Evolutionary conservation across 2,888 invertebrate genomes (phyloP), one percentile per base, ranked within the genome.

Genomic region (Imbricaverruca yamaguchii): DNA sequence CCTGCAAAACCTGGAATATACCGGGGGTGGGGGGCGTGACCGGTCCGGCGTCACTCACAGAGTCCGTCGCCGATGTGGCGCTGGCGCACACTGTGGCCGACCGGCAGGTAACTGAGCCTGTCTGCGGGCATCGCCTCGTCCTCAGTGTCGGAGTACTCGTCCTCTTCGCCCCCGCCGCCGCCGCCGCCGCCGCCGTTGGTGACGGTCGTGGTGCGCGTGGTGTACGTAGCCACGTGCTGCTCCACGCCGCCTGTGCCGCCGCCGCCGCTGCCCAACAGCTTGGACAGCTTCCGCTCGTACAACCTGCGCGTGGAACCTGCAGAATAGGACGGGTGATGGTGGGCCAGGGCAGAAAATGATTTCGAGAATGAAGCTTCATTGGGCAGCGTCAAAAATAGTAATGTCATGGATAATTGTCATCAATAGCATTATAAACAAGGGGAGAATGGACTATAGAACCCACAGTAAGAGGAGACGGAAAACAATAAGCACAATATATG

Each of bases 71-170:
- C 10, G 53, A 23, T 10, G 74, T 53, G 74, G 3, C 74, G 25
- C 53, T 74, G 13, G 18, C 74, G 25, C 15, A 74, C 53, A 10
- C 18, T 11, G 65, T 23, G n/a, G n/a, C 23, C 65, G 65, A 39
- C 39, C 39, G 39, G 39, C 39, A 39, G 39, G 39, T 39, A 39
- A 4, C 39, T 39, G 2, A 39, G 39, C 39, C 39, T 39, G 39
- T 39, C 39, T 1, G 39, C 39, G 2, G 39, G 39, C 39, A 39
- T 39, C 39, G 6, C 13, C 53, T 74, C 74, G 23, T 18, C 23
- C 53, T 74, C 74, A 8, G 53, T 74, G 53, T 74, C 74, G 18
- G 74, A 74, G 74, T 53, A 74, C 74, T 74, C 53, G 53, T 74
- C 74, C 15, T 53, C 12, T 0, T 59, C 12, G 3, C 7, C 59